A percentile compares a stretch with the other conserved stretches of the same genome.
Conservation (phyloP, 1,140 invertebrate species). For the Drosophila aff. region DNA sequence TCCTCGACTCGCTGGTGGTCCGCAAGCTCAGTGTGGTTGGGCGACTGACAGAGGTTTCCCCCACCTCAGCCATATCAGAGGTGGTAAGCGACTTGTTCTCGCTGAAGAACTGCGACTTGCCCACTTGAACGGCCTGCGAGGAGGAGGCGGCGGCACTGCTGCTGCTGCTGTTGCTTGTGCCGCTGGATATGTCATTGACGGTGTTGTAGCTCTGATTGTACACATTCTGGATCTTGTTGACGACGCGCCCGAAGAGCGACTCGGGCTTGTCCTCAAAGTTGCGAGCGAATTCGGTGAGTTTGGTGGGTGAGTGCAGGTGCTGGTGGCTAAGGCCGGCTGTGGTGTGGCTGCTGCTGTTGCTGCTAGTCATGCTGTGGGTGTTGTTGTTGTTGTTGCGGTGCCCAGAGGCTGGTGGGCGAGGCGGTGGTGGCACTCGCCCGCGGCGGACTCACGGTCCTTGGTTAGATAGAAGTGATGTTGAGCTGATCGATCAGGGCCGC, state of each 20-base stretch:
- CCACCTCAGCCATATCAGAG: conserved; percentile 4
- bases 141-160: neutral
- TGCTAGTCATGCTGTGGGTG: conserved; percentile 38
- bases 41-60: conserved; percentile 36
- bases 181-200: conserved; percentile 80
- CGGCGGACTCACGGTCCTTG: conserved; percentile 52
- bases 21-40: conserved; percentile 58
- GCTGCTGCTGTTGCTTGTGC: conserved; percentile 28
- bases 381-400: conserved; percentile 35
- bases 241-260: conserved; percentile 77
- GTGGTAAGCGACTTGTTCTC: conserved; percentile 15
- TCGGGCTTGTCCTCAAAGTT: conserved; percentile 83
- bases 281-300: conserved; percentile 91
- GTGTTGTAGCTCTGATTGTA: conserved; percentile 84
- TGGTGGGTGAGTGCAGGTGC: conserved; percentile 89
- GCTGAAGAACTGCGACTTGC: conserved; percentile 73
- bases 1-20: conserved; percentile 38
- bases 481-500: conserved; percentile 80
- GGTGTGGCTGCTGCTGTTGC: conserved; percentile 62
- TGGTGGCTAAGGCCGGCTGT: conserved; percentile 87
- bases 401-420: conserved; percentile 54
- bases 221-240: conserved; percentile 84
- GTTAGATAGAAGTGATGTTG: conserved; percentile 80
- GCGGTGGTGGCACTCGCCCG: conserved; percentile 28
- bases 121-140: conserved; percentile 46